Evolutionary conservation across 1,140 invertebrate species (phyloP).

Genomic region (Leptoteleia sp.): DNA sequence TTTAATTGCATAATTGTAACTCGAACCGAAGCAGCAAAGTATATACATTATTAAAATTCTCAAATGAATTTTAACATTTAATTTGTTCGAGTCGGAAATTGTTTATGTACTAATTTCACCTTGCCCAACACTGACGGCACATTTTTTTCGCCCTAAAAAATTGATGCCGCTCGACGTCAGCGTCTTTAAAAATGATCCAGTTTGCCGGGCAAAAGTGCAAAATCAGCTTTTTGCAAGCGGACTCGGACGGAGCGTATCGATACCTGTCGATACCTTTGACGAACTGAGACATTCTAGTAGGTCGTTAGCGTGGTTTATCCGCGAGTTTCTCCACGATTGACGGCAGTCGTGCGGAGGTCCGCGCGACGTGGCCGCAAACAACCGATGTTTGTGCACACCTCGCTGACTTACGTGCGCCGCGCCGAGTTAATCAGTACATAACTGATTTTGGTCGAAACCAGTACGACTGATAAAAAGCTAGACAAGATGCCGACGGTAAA

Average conservation of each 20-base stretch:
- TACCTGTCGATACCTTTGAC: slow-evolving; percentile 32
- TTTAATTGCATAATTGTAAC: no score
- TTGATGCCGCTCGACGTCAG: background rate
- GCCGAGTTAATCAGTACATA: slow-evolving; percentile 58
- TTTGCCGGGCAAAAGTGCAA: slow-evolving; percentile 27
- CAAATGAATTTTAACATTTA: no score
- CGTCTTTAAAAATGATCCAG: slow-evolving; percentile 51
- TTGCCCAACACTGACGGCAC: background rate
- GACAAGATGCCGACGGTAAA: slow-evolving; percentile 52
- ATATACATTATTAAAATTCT: no score
- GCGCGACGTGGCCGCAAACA: slow-evolving; percentile 48
- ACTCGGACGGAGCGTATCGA: slow-evolving; percentile 21
- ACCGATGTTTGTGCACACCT: slow-evolving; percentile 55
- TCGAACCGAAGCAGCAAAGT: no score
- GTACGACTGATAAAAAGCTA: slow-evolving; percentile 53
- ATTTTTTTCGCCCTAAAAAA: slow-evolving; percentile 26
- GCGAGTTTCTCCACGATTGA: slow-evolving; percentile 62
- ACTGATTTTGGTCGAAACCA: slow-evolving; percentile 69
- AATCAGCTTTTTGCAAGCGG: slow-evolving; percentile 45
- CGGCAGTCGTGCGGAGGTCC: slow-evolving; percentile 49
- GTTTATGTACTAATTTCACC: slow-evolving; percentile 27
- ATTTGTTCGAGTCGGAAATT: background rate
- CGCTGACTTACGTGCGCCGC: slow-evolving; percentile 31
- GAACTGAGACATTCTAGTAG: slow-evolving; percentile 49
- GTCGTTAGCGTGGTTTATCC: slow-evolving; percentile 44